Conservation (phyloP, 1,140 invertebrate genomes). For the Euwallacea similis region DNA sequence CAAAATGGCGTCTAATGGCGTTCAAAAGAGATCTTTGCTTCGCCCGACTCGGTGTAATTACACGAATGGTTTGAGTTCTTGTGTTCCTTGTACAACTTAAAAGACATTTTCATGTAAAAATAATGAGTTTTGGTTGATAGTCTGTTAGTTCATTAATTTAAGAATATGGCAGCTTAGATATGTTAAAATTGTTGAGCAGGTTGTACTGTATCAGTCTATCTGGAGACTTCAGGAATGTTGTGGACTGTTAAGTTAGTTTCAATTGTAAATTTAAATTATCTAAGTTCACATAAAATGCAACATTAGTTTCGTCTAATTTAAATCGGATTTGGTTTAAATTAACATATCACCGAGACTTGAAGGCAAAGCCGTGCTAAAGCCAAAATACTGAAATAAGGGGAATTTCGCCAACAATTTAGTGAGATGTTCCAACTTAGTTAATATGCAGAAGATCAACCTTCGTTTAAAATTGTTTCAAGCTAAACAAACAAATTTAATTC, state of each 20-base stretch:
- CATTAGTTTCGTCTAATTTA: too few relatives aligned
- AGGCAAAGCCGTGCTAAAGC: neutral
- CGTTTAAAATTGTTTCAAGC: constrained; percentile 12
- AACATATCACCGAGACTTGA: neutral
- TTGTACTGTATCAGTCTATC: too few relatives aligned
- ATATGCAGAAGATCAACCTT: constrained; percentile 24
- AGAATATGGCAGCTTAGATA: too few relatives aligned
- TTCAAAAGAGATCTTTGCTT: constrained; percentile 22
- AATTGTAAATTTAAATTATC: too few relatives aligned
- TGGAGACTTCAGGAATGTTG: too few relatives aligned
- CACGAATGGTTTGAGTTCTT: constrained; percentile 29
- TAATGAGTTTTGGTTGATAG: constrained; percentile 11
- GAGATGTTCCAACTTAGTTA: constrained; percentile 26
- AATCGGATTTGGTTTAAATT: too few relatives aligned
- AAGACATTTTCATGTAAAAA: constrained; percentile 13
- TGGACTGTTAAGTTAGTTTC: too few relatives aligned
- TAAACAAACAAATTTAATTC: too few relatives aligned
- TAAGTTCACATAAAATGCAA: too few relatives aligned
- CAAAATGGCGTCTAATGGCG: constrained; percentile 32
- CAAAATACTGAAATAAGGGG: constrained; percentile 6
- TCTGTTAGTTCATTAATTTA: neutral
- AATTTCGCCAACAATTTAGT: constrained; percentile 13
- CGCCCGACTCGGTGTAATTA: constrained; percentile 25
- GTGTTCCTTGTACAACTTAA: constrained; percentile 15
- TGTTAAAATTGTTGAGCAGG: too few relatives aligned